Base-by-base conservation (phyloP, 2,888 invertebrate genomes). In the Amphipoea lucens region DNA sequence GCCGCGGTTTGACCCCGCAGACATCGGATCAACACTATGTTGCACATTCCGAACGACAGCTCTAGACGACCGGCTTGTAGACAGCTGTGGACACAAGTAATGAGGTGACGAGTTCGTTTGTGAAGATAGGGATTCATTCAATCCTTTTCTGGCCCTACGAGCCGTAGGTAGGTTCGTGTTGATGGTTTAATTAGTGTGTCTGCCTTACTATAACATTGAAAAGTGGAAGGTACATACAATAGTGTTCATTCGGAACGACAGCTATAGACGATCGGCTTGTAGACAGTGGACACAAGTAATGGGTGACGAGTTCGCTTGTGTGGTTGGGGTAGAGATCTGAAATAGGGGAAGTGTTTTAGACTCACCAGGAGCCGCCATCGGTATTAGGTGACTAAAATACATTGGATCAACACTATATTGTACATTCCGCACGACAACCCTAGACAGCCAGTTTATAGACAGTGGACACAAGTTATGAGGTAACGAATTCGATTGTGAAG, bases 1-100 rank as follows among this genome's bases (percentile, higher is more conserved):
- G 86, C 80, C 78, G 92, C 76, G 94, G 94, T 93, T 92, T 93
- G 93, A 94, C 94, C 94, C 87, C 87, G 85, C 83, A 78, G 87
- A 87, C 90, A 90, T 90, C 90, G 90, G 88, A 91, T 91, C 89
- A 85, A 90, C 89, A 87, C 87, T 85, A 82, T 85, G 82, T 85
- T 78, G 76, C 74, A 76, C 82, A 82, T 85, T 85, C 79, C 63
- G 6, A 29, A 68, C 66, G 81, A 84, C 78, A 77, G 80, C 54
- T 80, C 23, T 17, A 48, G 40, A 51, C 54, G 14, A 17, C 40
- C 6, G 29, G 65, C 51, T 84, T 71, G 73, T 40, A 57, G 14
- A 45, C 42, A 68, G 20, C 40, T 40, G 40, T 36, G 23, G 20
- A 74, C 2, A 40, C 40, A 11, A 66, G 12, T 79, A 45, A 65